phyloP scores from a whole-genome alignment of 2,888 invertebrate species.

The Bimastos eiseni region DNA sequence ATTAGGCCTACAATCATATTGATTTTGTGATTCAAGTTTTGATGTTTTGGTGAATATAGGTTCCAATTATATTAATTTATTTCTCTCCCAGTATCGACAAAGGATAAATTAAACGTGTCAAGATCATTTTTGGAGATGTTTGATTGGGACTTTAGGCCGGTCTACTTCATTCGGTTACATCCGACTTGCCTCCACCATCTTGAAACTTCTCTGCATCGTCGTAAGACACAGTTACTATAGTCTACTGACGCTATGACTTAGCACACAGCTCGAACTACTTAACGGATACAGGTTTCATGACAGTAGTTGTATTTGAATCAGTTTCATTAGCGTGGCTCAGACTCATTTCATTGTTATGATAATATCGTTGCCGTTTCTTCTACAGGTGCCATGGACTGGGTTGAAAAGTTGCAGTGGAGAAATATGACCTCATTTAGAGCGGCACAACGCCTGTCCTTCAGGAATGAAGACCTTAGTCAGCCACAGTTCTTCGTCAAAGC shows the following conservation, averaged over 20 bases:
- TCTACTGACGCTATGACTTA: too few species aligned
- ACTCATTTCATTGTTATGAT: background rate
- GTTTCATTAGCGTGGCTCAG: background rate
- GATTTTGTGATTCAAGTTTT: too few species aligned
- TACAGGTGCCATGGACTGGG: constrained; percentile 41
- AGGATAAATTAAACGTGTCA: too few species aligned
- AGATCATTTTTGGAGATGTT: background rate
- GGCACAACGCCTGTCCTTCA: constrained; percentile 28
- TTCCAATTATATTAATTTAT: too few species aligned
- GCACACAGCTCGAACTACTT: background rate
- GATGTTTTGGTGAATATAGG: too few species aligned
- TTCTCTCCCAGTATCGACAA: too few species aligned
- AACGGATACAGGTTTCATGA: background rate
- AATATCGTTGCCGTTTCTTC: background rate
- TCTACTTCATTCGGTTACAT: too few species aligned
- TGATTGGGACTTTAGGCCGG: background rate
- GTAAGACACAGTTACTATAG: background rate
- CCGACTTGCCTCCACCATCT: background rate
- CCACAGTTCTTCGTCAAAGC: constrained; percentile 45
- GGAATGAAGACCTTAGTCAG: constrained; percentile 35
- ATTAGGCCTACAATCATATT: too few species aligned
- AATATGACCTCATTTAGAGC: constrained; percentile 32
- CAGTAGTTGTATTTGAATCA: background rate
- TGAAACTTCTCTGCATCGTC: background rate
- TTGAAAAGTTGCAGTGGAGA: constrained; percentile 37